A percentile compares a stretch with the other conserved stretches of the same genome.
phyloP scores from a whole-genome alignment of 2,888 invertebrate genomes.

The Ectropis crepuscularia region DNA sequence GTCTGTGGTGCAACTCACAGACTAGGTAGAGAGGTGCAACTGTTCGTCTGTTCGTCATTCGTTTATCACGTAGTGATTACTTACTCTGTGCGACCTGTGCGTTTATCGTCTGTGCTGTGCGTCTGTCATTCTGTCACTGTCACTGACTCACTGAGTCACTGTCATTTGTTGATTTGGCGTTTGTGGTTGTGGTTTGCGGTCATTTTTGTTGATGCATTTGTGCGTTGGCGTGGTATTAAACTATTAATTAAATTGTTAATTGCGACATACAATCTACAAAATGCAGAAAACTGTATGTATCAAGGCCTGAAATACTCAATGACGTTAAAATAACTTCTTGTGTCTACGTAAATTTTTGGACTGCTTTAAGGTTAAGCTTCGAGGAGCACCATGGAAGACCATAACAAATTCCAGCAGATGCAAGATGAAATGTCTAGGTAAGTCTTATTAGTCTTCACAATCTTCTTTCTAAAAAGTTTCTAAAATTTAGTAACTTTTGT shows the following conservation, averaged over 20 bases:
- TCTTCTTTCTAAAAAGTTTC: no score
- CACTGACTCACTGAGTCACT: no score
- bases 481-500: no score
- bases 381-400: constrained; percentile 73
- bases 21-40: no score
- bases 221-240: not conserved
- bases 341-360: constrained; percentile 79
- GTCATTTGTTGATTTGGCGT: not conserved
- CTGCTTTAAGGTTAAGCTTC: constrained; percentile 76
- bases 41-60: no score
- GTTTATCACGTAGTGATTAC: no score
- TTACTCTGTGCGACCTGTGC: no score
- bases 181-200: not conserved
- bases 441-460: no score
- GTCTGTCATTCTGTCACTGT: no score
- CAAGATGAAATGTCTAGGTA: constrained; percentile 97
- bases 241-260: not conserved
- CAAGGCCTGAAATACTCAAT: constrained; percentile 49
- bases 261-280: constrained; percentile 31
- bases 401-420: constrained; percentile 89
- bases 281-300: constrained; percentile 68
- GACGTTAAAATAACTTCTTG: constrained; percentile 53
- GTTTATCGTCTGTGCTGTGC: no score
- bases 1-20: no score
- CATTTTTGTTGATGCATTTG: no score